phyloP scores from a whole-genome alignment of 2,888 invertebrate species.

The Cenopis cana region DNA sequence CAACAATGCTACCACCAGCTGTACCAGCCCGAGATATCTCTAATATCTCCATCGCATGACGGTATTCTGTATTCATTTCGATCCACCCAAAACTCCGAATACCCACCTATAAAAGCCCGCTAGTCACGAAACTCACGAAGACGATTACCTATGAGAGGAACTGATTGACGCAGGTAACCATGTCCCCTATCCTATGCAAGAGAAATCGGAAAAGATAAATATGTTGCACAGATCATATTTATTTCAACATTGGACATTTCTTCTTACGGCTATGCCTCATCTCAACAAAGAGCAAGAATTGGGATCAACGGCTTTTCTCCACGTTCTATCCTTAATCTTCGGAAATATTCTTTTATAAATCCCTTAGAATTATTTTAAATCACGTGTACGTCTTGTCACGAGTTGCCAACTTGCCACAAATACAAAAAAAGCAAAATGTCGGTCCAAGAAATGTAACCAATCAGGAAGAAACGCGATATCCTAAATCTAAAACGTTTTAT shows the following conservation, averaged over 20 bases:
- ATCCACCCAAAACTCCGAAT: not conserved
- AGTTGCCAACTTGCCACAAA: no score
- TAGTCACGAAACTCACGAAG: not conserved
- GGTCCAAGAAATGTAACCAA: not conserved
- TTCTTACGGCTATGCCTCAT: not conserved
- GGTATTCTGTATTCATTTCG: conserved; percentile 6
- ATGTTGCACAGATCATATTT: not conserved
- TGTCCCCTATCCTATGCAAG: not conserved
- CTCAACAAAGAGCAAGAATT: no score
- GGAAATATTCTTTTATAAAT: not conserved
- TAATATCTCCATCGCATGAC: conserved; percentile 21
- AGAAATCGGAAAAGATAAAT: no score
- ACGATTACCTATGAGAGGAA: not conserved
- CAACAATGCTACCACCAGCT: conserved; percentile 18
- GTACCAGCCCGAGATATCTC: conserved; percentile 27
- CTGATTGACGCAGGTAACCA: not conserved
- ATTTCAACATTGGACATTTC: not conserved
- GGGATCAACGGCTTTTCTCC: not conserved
- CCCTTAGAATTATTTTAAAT: not conserved
- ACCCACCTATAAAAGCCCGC: no score
- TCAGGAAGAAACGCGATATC: conserved; percentile 1
- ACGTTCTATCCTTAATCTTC: not conserved
- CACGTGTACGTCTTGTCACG: not conserved
- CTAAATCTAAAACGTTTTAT: conserved; percentile 13
- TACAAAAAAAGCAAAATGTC: no score